Base-by-base conservation (phyloP, 2,888 invertebrate genomes). In the Nomada lathburiana region DNA sequence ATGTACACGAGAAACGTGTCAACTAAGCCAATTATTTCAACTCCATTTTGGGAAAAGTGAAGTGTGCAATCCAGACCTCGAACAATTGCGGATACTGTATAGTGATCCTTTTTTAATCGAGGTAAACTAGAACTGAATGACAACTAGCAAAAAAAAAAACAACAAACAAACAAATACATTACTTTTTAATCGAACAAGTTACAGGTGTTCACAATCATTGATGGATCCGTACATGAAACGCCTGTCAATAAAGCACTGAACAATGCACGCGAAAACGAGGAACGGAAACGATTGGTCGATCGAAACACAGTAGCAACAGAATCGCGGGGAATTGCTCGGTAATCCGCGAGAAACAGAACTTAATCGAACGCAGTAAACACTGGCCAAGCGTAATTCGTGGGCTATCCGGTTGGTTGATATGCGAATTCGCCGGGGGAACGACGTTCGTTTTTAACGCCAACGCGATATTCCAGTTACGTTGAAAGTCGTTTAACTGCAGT, bases 281-380 rank as follows among this genome's bases (percentile, higher is more conserved):
- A 26, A 16, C n/a, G 47, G 26, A 69, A 55, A 59, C 42, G 16
- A 20, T 23, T 20, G 42, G 23, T 59, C 3, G 20, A 53, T 50
- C 53, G 67, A 44, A 11, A 50, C n/a, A 63, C 55, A 55, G 55
- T 57, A 53, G 83, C 72, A 77, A 68, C 63, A 74, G 73, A 77
- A n/a, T 36, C 70, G 53, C 26, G 1, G 63, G 44, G 29, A 20
- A 42, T 62, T 11, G 42, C n/a, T 36, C 20, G 67, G 64, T 68
- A 76, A 74, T 84, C 65, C 65, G 52, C 72, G 23, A 73, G 70
- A 67, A 63, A 60, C 53, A 23, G 64, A 44, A 76, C 77, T 72
- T 82, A 76, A 76, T 82, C 78, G 78, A 68, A 63, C 52, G 59
- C 75, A 75, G 76, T 79, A 72, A 78, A 80, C 68, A 80, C 72